Base-by-base conservation (phyloP, 2,113 vertebrate genomes). In the Axis porcinus region DNA sequence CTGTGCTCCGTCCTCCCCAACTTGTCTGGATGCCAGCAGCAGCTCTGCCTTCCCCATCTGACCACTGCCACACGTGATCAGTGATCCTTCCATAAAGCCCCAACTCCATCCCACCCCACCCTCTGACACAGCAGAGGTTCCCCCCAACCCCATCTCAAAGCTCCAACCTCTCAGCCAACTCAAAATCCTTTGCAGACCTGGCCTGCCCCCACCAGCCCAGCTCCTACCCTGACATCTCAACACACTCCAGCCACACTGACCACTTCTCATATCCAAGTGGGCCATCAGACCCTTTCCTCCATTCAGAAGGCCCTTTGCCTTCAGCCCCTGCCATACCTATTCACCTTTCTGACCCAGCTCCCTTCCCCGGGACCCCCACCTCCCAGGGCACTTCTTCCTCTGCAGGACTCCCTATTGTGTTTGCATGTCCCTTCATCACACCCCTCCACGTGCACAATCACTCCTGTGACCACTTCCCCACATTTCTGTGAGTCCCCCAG, bases 191-290 rank as follows among this genome's bases (percentile, higher is more conserved):
- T 33, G 21, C 2, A 86, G 36, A 45, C 74, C n/a, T 12, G 6
- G 15, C n/a, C 84, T 67, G 12, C 6, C 28, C 40, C 5, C 54
- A 19, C 45, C 57, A 82, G 64, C 64, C 64, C 33, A 27, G 11
- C 50, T 54, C 79, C 33, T 36, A 6, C 57, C 33, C 57, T 52
- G 14, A 70, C 43, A 40, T 15, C 13, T 36, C 33, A 7, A 28
- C 54, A 16, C 19, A 1, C 2, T 28, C 15, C 60, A 60, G 28
- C 10, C 30, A 19, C 17, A 5, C 13, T 60, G 54, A 40, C 5
- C 10, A 1, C 36, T 27, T 40, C 50, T 6, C 8, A 4, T 52
- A 16, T 25, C 67, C 30, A 10, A 3, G 0, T 10, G 27, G 14
- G 25, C 52, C 45, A 43, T 52, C 45, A 5, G 62, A 27, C 9